Evolutionary conservation across 2,113 vertebrate genomes (phyloP), one percentile per base, ranked within the genome.

Genomic region (Thymallus thymallus): DNA sequence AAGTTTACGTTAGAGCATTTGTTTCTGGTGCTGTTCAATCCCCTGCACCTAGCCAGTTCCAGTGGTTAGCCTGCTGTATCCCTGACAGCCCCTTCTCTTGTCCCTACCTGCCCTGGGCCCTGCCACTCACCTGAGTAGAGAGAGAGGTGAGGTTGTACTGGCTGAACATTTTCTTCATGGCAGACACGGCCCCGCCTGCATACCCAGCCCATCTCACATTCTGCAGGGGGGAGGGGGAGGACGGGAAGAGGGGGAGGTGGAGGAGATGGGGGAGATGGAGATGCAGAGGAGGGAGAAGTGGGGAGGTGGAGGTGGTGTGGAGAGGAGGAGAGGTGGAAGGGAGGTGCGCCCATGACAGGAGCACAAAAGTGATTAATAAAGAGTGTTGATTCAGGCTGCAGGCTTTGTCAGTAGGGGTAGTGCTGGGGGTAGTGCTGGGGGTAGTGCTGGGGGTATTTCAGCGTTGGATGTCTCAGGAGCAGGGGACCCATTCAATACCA

Each of bases 101-200:
- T 13, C 74, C 73, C 46, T 0, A 51, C 76, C 76, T 80, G 74
- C 6, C 20, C n/a, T 20, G 18, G n/a, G 48, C 75, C 79, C 75
- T 45, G 77, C 75, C 80, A 90, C 92, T 91, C 80, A 93, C 93
- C 91, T 93, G 92, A 69, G 91, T 85, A 83, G 92, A 92, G 74
- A 94, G 79, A 64, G 92, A 88, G 81, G 87, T 83, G 80, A 94
- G 87, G 85, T 89, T 92, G 89, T 89, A 93, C 81, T 92, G 92
- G 90, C 85, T 90, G 85, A 92, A 92, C 10, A 88, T 86, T 87
- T 94, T 93, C 91, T 93, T 94, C 92, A 94, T 92, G 81, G 92
- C 90, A 30, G 92, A 92, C 84, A 93, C 84, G 22, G 92, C 91
- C 69, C 91, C 67, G 30, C 92, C 86, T 26, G 91, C 91, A 79